Base-by-base conservation (phyloP, 2,888 invertebrate species). In the Timema podura region DNA sequence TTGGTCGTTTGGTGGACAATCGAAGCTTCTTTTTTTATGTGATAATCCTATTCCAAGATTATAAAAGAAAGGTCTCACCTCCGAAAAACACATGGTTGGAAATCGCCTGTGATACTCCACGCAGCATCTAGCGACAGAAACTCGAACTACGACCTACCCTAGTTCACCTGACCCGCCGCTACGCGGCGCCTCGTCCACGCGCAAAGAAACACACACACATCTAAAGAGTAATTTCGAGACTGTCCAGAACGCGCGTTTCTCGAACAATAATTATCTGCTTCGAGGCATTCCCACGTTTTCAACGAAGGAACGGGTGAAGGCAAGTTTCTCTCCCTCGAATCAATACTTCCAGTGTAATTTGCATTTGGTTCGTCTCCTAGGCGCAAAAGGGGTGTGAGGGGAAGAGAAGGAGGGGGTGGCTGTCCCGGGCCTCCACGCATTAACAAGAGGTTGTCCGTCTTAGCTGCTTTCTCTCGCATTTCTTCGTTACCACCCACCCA, bases 201-300 rank as follows among this genome's bases (percentile, higher is more conserved):
- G 30, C 30, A 30, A 30, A 30, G 30, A 30, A 30, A 30, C 30
- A 30, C 30, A 30, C 30, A 30, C 30, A 30, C 30, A 30, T 30
- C 30, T 30, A 30, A 30, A 30, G 30, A 30, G 69, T 69, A 69
- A 65, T 65, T 68, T 68, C 64, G 68, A 64, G 71, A 71, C 68
- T 71, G 71, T 71, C 71, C 71, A 68, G 61, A 61, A 65, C 68
- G 66, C 70, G 69, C 64, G 67, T 67, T 45, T 64, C 69, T 66
- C 70, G 70, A 72, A 70, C 72, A 72, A 72, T 72, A 72, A 72
- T 72, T 72, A 72, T 72, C 72, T 70, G 72, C 72, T 70, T 66
- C 70, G 70, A 70, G 70, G 72, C 72, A 70, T 70, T 72, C 66
- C 72, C 72, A 72, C 72, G 72, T 72, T 70, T 70, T 64, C 72